Evolutionary conservation across 2,888 invertebrate species (phyloP).

Genomic region (Azorinus chamasolen): DNA sequence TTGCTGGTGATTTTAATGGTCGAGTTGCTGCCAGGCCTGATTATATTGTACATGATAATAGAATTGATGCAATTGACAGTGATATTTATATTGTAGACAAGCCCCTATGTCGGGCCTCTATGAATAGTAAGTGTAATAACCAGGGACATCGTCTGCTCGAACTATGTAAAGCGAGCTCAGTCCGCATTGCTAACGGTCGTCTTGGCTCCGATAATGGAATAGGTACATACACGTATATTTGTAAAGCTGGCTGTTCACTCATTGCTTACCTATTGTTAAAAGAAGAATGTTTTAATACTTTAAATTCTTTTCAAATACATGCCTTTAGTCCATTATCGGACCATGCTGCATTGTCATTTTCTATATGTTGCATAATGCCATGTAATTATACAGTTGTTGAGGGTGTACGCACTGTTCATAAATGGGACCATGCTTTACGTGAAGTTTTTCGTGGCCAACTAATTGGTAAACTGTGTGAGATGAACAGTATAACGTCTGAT

Average conservation of each 20-base stretch:
- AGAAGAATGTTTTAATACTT: neutral
- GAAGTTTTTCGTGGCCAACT: constrained; percentile 5
- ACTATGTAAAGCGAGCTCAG: neutral
- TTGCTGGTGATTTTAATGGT: constrained; percentile 42
- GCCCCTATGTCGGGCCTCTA: neutral
- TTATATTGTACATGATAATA: neutral
- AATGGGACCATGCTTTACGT: neutral
- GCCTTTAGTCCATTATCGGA: constrained; percentile 7
- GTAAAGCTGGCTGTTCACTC: neutral
- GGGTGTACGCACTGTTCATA: neutral
- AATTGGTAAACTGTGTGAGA: constrained; percentile 2
- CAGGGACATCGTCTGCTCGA: neutral
- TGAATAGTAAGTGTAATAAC: neutral
- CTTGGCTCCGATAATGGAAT: neutral
- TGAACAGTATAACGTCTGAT: neutral
- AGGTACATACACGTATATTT: constrained; percentile 4
- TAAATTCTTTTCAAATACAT: neutral
- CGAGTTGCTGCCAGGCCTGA: constrained; percentile 13
- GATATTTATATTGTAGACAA: neutral
- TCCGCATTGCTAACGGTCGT: constrained; percentile 12
- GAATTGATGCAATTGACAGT: neutral
- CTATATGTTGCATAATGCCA: neutral
- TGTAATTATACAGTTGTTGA: neutral
- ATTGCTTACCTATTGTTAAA: constrained; percentile 7
- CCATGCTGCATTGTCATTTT: constrained; percentile 5